phyloP scores from a whole-genome alignment of 2,888 invertebrate species.

The Microchrysa polita region DNA sequence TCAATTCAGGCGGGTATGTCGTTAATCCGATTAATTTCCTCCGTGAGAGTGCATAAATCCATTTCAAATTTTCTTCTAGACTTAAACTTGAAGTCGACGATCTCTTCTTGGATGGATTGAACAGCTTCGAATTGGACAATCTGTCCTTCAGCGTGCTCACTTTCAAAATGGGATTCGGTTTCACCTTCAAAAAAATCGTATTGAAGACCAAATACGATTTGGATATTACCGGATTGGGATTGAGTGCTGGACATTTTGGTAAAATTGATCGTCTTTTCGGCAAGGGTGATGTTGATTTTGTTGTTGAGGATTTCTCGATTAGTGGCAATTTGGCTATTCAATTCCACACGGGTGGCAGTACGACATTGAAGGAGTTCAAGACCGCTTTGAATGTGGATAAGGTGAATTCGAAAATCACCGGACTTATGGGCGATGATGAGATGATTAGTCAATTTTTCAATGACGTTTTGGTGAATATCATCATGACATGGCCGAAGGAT shows the following conservation, averaged over 20 bases:
- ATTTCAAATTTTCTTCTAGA: background rate
- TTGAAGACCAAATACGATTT: slow-evolving; percentile 19
- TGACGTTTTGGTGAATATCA: background rate
- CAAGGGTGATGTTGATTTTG: slow-evolving; percentile 31
- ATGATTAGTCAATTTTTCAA: slow-evolving; percentile 25
- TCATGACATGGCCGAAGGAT: background rate
- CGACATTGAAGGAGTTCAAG: slow-evolving; percentile 51
- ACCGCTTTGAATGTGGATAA: slow-evolving; percentile 52
- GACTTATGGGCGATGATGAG: slow-evolving; percentile 51
- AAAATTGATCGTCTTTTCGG: background rate
- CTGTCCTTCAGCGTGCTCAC: background rate
- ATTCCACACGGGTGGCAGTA: background rate
- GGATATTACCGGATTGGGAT: background rate
- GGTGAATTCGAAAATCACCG: slow-evolving; percentile 56
- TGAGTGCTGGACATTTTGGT: background rate
- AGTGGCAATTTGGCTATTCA: slow-evolving; percentile 14
- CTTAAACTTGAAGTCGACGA: slow-evolving; percentile 2
- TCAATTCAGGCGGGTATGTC: background rate
- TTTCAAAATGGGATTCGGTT: background rate
- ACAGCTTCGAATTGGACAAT: slow-evolving; percentile 1
- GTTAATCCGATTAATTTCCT: no score
- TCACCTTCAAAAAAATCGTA: background rate
- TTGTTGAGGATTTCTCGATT: slow-evolving; percentile 17
- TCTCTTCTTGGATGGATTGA: background rate
- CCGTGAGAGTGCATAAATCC: no score